Percentiles rank a stretch among this genome's conserved stretches.
phyloP scores from a whole-genome alignment of 1,140 invertebrate species.

The Drosophila willistoni region DNA sequence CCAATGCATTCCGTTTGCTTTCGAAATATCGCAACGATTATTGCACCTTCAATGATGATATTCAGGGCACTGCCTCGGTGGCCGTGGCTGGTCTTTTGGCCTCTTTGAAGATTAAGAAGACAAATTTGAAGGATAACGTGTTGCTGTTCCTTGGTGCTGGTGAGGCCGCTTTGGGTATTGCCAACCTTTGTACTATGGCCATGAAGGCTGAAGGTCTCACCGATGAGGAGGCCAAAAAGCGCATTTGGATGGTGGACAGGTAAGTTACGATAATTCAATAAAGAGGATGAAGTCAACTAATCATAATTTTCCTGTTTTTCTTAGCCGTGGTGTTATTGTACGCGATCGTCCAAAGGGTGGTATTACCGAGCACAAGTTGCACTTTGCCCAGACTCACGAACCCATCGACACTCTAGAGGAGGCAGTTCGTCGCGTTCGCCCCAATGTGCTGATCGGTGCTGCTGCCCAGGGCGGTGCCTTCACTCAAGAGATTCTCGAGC shows the following conservation, averaged over 20 bases:
- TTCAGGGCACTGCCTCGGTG: slow-evolving; percentile 97
- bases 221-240: slow-evolving; percentile 63
- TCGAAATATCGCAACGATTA: slow-evolving; percentile 93
- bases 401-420: slow-evolving; percentile 90
- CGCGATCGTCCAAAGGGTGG: slow-evolving; percentile 89
- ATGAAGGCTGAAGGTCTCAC: slow-evolving; percentile 93
- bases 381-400: slow-evolving; percentile 90
- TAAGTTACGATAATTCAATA: slow-evolving; percentile 73
- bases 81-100: slow-evolving; percentile 96
- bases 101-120: slow-evolving; percentile 91
- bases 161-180: slow-evolving; percentile 94
- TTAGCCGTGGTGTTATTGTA: slow-evolving; percentile 89
- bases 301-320: slow-evolving; percentile 86
- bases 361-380: slow-evolving; percentile 88
- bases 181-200: slow-evolving; percentile 93
- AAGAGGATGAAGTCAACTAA: slow-evolving; percentile 57
- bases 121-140: slow-evolving; percentile 90
- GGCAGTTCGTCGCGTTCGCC: slow-evolving; percentile 91
- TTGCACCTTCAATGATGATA: slow-evolving; percentile 99
- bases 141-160: slow-evolving; percentile 98
- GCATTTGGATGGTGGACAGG: slow-evolving; percentile 83
- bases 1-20: slow-evolving; percentile 95
- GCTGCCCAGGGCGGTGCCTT: slow-evolving; percentile 96
- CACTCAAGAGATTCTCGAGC: slow-evolving; percentile 91
- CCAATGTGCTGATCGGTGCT: slow-evolving; percentile 94